Evolutionary conservation across 1,140 invertebrate genomes (phyloP), one percentile per base, ranked within the genome.

Genomic region (Drosophila persimilis): DNA sequence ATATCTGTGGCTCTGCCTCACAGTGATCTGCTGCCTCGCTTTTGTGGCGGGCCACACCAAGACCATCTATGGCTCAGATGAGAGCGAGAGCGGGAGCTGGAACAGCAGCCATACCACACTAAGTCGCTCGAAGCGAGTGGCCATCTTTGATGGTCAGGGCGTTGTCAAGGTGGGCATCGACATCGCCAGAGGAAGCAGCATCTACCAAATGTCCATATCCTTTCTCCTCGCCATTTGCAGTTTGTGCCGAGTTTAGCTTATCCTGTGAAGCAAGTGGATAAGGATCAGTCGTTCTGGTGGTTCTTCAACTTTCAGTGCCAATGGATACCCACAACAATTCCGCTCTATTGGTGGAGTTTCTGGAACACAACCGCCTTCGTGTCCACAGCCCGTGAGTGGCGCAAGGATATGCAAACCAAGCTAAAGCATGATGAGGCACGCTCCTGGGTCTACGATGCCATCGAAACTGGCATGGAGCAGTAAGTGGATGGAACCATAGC

Each of bases 261-360:
- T 62, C 90, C 90, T 0, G 56, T 90, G 0, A 73, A 72, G n/a
- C 74, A 77, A 22, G 6, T 15, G 4, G 77, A 90, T 15, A 89
- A 83, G 39, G 62, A 64, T 1, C 84, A 81, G 41, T 90, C 89
- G 1, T 67, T 90, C 26, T 74, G 60, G 65, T 80, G 72, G 53
- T 90, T 88, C 22, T 76, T 88, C 17, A 90, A 88, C 51, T 8
- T 89, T 0, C 89, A 90, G 62, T 54, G 55, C n/a, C 85, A 88
- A 51, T 90, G 72, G 52, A 26, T 70, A 6, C 79, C 79, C 22
- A 80, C 79, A 6, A 62, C 72, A 0, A 66, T 77, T 44, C 89
- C 89, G 0, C 9, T 90, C 2, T 90, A 85, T 24, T 90, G 85
- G 85, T 90, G 89, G 89, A 89, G 89, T n/a, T 88, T 84, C 13